Conservation (phyloP, 2,888 invertebrate species). For the Drosophila mimetica region DNA sequence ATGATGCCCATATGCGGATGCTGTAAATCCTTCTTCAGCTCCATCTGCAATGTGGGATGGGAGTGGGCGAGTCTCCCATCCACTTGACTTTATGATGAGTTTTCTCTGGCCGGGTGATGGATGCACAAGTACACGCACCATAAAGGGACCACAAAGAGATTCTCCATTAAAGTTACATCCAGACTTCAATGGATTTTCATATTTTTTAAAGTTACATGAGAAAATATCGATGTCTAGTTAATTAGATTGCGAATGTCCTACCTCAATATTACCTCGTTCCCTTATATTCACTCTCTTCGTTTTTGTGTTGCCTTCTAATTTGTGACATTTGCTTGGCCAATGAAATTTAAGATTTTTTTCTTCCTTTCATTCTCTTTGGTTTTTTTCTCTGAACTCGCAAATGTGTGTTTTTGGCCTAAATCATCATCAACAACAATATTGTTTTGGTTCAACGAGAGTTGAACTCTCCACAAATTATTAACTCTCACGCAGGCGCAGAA, state of each 20-base stretch:
- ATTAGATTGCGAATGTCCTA: conserved; percentile 12
- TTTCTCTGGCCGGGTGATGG: conserved; percentile 19
- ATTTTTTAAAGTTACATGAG: not conserved
- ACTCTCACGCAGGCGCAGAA: conserved; percentile 58
- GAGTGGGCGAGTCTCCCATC: not conserved
- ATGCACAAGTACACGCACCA: conserved; percentile 17
- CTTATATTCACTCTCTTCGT: not conserved
- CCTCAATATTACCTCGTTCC: conserved; percentile 13
- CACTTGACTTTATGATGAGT: conserved; percentile 44
- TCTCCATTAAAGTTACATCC: conserved; percentile 33
- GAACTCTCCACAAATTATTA: conserved; percentile 45
- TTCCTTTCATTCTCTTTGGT: conserved; percentile 10
- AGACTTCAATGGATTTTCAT: conserved; percentile 17
- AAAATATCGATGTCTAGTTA: not conserved
- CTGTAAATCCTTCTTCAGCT: conserved; percentile 47
- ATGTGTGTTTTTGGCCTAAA: conserved; percentile 39
- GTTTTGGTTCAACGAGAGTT: conserved; percentile 29
- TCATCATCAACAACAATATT: conserved; percentile 58
- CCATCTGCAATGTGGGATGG: conserved; percentile 14
- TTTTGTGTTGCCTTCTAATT: conserved; percentile 52
- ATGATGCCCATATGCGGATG: conserved; percentile 57
- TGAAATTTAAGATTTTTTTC: conserved; percentile 58
- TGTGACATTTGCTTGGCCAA: conserved; percentile 76
- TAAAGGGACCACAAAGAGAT: conserved; percentile 26
- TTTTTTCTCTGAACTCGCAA: conserved; percentile 27